phyloP scores from a whole-genome alignment of 1,140 invertebrate species.

The Ooceraea biroi region DNA sequence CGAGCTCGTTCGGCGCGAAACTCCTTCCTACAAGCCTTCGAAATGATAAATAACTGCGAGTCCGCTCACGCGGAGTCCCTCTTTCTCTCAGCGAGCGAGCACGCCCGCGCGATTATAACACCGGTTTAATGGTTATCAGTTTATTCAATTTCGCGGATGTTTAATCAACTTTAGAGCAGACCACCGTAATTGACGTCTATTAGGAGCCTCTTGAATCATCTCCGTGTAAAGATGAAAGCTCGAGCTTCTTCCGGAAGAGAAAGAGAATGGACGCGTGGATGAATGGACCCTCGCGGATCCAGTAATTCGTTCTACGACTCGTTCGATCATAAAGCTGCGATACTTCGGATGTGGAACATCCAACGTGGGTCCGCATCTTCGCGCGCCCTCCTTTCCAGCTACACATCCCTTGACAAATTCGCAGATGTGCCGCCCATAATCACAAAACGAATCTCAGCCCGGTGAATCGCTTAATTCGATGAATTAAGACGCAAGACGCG shows the following conservation, averaged over 20 bases:
- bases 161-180: constrained; percentile 4
- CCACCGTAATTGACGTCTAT: background rate
- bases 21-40: constrained; percentile 45
- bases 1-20: constrained; percentile 49
- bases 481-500: constrained; percentile 13
- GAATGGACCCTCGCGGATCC: too few species aligned
- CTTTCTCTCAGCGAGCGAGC: background rate
- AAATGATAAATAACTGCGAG: constrained; percentile 55
- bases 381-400: background rate
- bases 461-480: background rate
- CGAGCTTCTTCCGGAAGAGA: too few species aligned
- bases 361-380: background rate
- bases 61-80: constrained; percentile 18
- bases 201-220: too few species aligned
- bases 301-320: too few species aligned
- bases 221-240: too few species aligned
- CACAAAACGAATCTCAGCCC: background rate
- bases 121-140: constrained; percentile 32
- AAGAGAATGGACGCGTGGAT: too few species aligned
- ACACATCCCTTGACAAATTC: background rate
- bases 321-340: background rate
- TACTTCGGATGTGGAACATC: background rate
- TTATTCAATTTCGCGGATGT: constrained; percentile 17
- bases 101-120: constrained; percentile 25
- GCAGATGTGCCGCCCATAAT: background rate